Evolutionary conservation across 2,797 vertebrate species (phyloP).

Genomic region (Hydrophis major): DNA sequence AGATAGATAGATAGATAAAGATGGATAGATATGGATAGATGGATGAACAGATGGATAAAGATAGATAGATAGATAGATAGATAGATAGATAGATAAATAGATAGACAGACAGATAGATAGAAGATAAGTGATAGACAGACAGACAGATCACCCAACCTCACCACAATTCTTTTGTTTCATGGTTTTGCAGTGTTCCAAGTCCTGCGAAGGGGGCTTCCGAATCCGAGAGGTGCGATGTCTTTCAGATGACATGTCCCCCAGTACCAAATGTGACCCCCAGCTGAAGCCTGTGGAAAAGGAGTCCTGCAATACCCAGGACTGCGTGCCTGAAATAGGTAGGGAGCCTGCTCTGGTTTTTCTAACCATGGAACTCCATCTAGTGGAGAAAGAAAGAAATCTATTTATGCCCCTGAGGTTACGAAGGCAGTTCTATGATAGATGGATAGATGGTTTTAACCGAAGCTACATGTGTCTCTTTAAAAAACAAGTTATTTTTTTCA

Average conservation of each 20-base stretch:
- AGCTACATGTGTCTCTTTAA: not conserved
- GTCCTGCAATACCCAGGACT: constrained; percentile 84
- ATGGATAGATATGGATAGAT: no score
- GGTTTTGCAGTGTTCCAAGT: constrained; percentile 86
- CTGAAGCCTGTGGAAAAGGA: constrained; percentile 80
- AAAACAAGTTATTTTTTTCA: not conserved
- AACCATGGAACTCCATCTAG: constrained; percentile 46
- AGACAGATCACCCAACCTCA: not conserved
- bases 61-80: no score
- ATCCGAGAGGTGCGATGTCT: constrained; percentile 92
- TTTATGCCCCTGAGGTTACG: not conserved
- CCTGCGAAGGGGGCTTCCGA: constrained; percentile 89
- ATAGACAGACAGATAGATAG: no score
- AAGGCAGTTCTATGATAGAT: not conserved
- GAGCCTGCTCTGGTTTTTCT: constrained; percentile 23
- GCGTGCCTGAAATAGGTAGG: constrained; percentile 85
- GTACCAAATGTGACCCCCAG: constrained; percentile 78
- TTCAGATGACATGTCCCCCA: constrained; percentile 81
- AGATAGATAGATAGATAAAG: no score
- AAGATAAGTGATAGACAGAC: not conserved
- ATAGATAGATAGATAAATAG: no score
- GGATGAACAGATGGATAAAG: no score
- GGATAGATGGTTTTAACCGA: constrained; percentile 7
- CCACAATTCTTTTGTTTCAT: not conserved
- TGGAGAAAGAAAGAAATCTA: constrained; percentile 18